Evolutionary conservation across 2,797 vertebrate species (phyloP).

Genomic region (Neosalanx taihuensis): DNA sequence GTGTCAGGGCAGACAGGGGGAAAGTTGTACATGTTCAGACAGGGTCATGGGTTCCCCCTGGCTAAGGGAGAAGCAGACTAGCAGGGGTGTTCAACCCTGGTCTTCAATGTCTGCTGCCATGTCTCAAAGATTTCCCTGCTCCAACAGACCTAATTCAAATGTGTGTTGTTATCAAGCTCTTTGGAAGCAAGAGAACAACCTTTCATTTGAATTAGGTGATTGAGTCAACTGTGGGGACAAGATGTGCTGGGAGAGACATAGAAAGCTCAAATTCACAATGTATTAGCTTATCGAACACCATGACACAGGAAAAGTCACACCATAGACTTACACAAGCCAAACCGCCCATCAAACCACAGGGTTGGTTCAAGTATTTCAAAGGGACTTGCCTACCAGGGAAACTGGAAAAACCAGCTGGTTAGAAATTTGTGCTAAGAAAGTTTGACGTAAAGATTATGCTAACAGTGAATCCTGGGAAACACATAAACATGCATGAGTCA

Average conservation of each 20-base stretch:
- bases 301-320: not conserved
- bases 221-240: too few relatives aligned
- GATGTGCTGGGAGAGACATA: not conserved
- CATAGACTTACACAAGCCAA: not conserved
- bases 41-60: conserved; percentile 5
- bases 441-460: conserved; percentile 24
- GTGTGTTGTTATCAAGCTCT: too few relatives aligned
- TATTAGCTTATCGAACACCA: not conserved
- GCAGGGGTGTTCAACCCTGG: too few relatives aligned
- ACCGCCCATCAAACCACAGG: not conserved
- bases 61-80: too few relatives aligned
- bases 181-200: too few relatives aligned
- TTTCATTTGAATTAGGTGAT: too few relatives aligned
- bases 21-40: conserved; percentile 52
- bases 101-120: too few relatives aligned
- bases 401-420: conserved; percentile 68
- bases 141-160: too few relatives aligned
- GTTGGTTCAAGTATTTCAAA: not conserved
- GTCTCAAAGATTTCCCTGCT: too few relatives aligned
- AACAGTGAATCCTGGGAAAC: conserved; percentile 32
- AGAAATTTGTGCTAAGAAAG: conserved; percentile 22
- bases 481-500: not conserved
- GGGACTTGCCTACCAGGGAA: conserved; percentile 1
- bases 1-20: conserved; percentile 48
- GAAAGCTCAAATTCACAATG: not conserved